Evolutionary conservation across 1,140 invertebrate genomes (phyloP).

Genomic region (Carcinoscorpius rotundicauda): DNA sequence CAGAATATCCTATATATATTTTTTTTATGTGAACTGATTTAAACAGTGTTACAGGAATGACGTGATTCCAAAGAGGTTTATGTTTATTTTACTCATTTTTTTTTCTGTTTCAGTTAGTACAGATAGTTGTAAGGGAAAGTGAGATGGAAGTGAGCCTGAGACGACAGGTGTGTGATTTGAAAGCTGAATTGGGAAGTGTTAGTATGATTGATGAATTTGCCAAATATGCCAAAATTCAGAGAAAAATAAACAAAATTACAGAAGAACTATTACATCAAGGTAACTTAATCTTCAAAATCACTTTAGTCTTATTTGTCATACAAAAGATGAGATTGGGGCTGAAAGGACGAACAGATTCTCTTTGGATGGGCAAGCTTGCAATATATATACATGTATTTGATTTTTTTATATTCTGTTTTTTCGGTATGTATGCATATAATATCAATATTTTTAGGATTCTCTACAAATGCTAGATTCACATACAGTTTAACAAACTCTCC

Average conservation of each 20-base stretch:
- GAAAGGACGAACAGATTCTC: too few relatives aligned
- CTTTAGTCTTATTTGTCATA: too few relatives aligned
- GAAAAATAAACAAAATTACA: constrained; percentile 38
- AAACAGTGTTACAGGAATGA: background rate
- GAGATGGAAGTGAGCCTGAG: constrained; percentile 26
- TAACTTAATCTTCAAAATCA: constrained; percentile 19
- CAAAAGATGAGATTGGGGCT: too few relatives aligned
- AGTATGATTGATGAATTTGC: constrained; percentile 46
- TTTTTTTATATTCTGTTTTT: too few relatives aligned
- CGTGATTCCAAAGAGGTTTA: constrained; percentile 1
- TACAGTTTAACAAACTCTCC: too few relatives aligned
- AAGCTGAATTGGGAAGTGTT: constrained; percentile 36
- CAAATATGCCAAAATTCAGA: constrained; percentile 43
- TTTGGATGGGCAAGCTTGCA: too few relatives aligned
- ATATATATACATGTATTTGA: too few relatives aligned
- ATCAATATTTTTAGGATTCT: too few relatives aligned
- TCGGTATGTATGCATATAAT: too few relatives aligned
- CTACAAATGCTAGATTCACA: too few relatives aligned
- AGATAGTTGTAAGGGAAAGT: constrained; percentile 24
- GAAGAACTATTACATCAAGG: constrained; percentile 33
- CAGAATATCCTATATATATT: background rate
- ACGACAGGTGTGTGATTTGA: constrained; percentile 32
- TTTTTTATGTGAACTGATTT: too few relatives aligned
- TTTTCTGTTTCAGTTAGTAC: constrained; percentile 10
- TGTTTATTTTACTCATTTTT: constrained; percentile 5